These are phyloP conservation scores for Scaptodrosophila lebanonensis DNA, from an alignment of 1,140 invertebrate species.

Conservation along the genomic window DNA sequence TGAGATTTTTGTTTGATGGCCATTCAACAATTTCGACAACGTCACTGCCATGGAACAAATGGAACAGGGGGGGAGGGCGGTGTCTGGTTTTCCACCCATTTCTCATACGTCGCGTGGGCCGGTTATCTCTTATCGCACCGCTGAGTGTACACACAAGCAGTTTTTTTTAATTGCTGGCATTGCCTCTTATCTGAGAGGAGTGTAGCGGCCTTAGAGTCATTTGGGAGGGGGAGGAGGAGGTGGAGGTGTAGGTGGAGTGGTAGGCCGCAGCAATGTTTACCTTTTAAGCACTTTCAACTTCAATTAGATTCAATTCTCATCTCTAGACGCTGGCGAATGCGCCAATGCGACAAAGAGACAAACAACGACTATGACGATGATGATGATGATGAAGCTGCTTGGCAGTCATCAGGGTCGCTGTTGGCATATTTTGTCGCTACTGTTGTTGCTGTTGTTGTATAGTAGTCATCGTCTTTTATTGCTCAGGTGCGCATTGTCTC, in stretches of 20 bases:
- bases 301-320: slow-evolving; percentile 34
- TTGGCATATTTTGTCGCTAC: slow-evolving; percentile 17
- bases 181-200: slow-evolving; percentile 8
- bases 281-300: slow-evolving; percentile 40
- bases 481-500: slow-evolving; percentile 67
- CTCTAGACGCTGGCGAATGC: too few relatives aligned
- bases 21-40: not conserved
- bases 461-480: slow-evolving; percentile 8
- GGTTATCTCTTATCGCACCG: not conserved
- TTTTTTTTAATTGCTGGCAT: slow-evolving; percentile 45
- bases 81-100: slow-evolving; percentile 16
- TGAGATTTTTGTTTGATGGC: slow-evolving; percentile 40
- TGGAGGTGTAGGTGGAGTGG: not conserved
- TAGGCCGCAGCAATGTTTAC: slow-evolving; percentile 14
- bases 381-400: slow-evolving; percentile 32
- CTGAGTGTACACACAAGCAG: slow-evolving; percentile 44
- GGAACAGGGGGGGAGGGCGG: not conserved
- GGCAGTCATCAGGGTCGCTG: slow-evolving; percentile 28
- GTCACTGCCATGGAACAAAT: not conserved
- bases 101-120: slow-evolving; percentile 45
- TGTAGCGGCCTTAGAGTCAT: too few relatives aligned
- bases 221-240: not conserved
- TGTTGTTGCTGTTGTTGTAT: slow-evolving; percentile 23
- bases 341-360: too few relatives aligned
- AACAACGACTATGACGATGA: slow-evolving; percentile 22